Conservation (phyloP, 2,888 invertebrate species). For the Harpagoxenus sublaevis region DNA sequence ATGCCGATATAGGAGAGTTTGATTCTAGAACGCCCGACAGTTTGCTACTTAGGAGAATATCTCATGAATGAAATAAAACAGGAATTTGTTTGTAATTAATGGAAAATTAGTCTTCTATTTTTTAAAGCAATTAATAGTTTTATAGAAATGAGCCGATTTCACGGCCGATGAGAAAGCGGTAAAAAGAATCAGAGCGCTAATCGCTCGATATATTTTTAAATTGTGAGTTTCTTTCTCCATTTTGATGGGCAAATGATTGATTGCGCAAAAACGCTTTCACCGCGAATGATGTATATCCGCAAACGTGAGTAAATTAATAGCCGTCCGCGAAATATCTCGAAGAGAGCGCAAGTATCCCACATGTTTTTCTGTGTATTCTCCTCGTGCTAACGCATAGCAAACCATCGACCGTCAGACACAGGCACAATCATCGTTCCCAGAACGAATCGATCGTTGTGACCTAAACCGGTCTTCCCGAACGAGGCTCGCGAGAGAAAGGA, state of each 20-base stretch:
- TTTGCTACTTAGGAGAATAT: slow-evolving; percentile 3
- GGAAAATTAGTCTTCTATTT: background rate
- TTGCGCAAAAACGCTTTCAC: slow-evolving; percentile 29
- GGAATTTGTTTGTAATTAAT: background rate
- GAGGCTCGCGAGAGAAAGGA: slow-evolving; percentile 51
- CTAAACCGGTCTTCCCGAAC: slow-evolving; percentile 46
- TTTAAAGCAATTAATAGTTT: background rate
- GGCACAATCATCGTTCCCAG: slow-evolving; percentile 25
- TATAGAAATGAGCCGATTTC: background rate
- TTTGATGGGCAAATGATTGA: background rate
- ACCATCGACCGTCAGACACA: slow-evolving; percentile 6
- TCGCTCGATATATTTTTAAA: background rate
- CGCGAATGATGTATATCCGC: background rate
- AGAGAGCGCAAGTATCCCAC: slow-evolving; percentile 14
- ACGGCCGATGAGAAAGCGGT: background rate
- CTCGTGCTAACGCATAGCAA: background rate
- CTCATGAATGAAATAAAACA: background rate
- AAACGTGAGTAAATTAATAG: slow-evolving; percentile 10
- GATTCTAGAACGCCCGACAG: background rate
- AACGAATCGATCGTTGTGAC: slow-evolving; percentile 45
- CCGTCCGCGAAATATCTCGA: background rate
- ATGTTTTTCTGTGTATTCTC: background rate
- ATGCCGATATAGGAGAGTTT: background rate
- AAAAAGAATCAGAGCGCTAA: background rate
- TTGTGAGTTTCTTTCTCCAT: background rate